Percentiles rank a stretch among this genome's conserved stretches.
These are phyloP conservation scores for Teinopalpus imperialis DNA, from an alignment of 2,888 invertebrate species.

Conservation along the genomic window DNA sequence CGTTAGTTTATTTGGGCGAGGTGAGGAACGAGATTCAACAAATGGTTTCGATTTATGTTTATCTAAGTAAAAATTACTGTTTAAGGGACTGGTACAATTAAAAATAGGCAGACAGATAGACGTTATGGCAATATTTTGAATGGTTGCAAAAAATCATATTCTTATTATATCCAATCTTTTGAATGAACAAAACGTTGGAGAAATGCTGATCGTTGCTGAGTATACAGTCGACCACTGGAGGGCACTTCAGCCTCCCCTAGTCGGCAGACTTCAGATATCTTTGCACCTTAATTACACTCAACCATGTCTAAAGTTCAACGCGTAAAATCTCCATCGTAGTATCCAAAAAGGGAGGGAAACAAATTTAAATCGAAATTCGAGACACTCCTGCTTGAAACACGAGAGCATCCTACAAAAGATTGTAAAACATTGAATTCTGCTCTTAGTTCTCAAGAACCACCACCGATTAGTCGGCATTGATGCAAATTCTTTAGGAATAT, in stretches of 20 bases:
- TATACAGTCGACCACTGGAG: conserved; percentile 68
- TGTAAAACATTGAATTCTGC: conserved; percentile 46
- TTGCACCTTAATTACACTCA: conserved; percentile 79
- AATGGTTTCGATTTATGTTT: conserved; percentile 14
- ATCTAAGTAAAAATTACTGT: not conserved
- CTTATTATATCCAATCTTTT: conserved; percentile 70
- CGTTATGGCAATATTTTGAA: not conserved
- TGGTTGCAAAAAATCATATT: conserved; percentile 54
- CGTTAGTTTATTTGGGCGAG: conserved; percentile 57
- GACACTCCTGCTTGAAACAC: conserved; percentile 46
- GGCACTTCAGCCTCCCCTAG: conserved; percentile 60
- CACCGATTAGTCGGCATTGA: conserved; percentile 42
- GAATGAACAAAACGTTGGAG: conserved; percentile 59
- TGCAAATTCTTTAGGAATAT: too few relatives aligned
- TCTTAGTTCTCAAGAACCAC: conserved; percentile 40
- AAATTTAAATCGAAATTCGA: conserved; percentile 52
- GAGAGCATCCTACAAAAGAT: conserved; percentile 49
- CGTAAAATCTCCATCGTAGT: conserved; percentile 60
- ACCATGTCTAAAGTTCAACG: conserved; percentile 64
- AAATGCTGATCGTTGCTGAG: conserved; percentile 62
- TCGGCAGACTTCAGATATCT: conserved; percentile 75
- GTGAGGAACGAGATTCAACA: conserved; percentile 29
- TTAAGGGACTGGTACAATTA: too few relatives aligned
- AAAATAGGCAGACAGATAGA: too few relatives aligned
- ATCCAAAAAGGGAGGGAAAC: conserved; percentile 53